Conservation (phyloP, 1,140 invertebrate genomes). For the Bombus turneri region DNA sequence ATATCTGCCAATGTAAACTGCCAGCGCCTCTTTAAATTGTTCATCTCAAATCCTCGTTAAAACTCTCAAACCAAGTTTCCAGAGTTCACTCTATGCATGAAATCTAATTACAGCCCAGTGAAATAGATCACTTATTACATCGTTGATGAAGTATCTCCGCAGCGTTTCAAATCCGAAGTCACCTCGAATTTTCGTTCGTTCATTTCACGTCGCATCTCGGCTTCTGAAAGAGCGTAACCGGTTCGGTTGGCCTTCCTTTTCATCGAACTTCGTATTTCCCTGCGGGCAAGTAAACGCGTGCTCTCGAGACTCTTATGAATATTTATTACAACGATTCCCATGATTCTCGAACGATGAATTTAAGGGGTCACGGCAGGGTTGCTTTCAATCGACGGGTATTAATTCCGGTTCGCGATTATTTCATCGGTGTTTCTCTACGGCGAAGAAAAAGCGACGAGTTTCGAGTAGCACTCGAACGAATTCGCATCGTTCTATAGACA, state of each 20-base stretch:
- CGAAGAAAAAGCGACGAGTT: background rate
- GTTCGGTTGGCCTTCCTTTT: background rate
- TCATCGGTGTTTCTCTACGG: background rate
- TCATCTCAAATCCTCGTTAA: background rate
- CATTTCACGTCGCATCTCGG: too few relatives aligned
- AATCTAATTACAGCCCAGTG: background rate
- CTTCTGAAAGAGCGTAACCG: background rate
- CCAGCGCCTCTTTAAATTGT: background rate
- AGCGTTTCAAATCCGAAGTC: background rate
- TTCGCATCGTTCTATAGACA: background rate
- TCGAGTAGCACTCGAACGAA: background rate
- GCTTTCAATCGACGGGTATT: background rate
- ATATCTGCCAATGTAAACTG: background rate
- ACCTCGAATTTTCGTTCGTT: background rate
- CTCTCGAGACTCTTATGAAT: background rate
- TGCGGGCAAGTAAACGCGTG: background rate
- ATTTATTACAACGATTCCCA: background rate
- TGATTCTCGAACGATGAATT: constrained; percentile 1
- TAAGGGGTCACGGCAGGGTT: background rate
- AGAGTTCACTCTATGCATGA: background rate
- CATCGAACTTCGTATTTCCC: background rate
- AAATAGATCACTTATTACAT: background rate
- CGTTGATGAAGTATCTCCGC: background rate
- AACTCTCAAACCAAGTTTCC: background rate
- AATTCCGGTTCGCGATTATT: background rate